Evolutionary conservation across 2,113 vertebrate species (phyloP).

Genomic region (Gymnobelideus leadbeateri): DNA sequence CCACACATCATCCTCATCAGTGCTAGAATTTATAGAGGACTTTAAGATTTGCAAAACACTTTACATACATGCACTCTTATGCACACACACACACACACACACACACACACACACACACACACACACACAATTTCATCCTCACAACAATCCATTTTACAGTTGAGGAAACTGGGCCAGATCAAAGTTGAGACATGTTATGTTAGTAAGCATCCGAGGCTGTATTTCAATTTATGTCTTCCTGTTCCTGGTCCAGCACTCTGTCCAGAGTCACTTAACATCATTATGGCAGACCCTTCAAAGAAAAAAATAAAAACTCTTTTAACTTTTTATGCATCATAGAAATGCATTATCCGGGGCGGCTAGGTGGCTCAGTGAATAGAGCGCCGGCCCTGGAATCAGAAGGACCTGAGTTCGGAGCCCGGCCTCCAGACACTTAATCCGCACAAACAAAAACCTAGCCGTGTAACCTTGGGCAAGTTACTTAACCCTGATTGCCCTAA

Average conservation of each 20-base stretch:
- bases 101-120: too few relatives aligned
- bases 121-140: not conserved
- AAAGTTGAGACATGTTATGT: not conserved
- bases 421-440: too few relatives aligned
- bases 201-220: not conserved
- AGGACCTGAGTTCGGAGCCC: too few relatives aligned
- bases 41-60: not conserved
- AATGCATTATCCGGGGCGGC: not conserved
- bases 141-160: not conserved
- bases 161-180: not conserved
- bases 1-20: not conserved
- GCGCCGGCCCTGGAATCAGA: too few relatives aligned
- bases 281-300: not conserved
- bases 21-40: not conserved
- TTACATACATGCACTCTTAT: not conserved
- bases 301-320: not conserved
- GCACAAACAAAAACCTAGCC: too few relatives aligned
- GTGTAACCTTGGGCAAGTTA: too few relatives aligned
- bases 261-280: not conserved
- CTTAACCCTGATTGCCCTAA: too few relatives aligned
- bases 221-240: not conserved
- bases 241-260: not conserved
- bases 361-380: too few relatives aligned
- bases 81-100: not conserved
- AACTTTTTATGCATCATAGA: not conserved